Percentiles rank a stretch among this genome's conserved stretches.
Evolutionary conservation across 2,888 invertebrate species (phyloP).

Genomic region (Hipparchia semele): DNA sequence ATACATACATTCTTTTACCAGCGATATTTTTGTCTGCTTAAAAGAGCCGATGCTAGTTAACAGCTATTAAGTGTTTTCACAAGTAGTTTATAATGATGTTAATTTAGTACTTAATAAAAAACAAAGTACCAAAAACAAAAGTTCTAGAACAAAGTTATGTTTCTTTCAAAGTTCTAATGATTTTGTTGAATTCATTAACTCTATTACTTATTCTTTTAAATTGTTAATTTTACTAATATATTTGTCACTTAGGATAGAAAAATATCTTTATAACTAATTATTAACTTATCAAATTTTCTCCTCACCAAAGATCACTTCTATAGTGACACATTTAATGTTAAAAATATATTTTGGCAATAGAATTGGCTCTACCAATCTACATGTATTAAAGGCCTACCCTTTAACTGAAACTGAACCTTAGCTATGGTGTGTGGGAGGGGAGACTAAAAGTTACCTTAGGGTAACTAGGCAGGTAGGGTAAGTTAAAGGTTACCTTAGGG

Average conservation of each 20-base stretch:
- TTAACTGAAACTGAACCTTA: too few relatives aligned
- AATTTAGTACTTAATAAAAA: slow-evolving; percentile 74
- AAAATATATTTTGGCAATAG: not conserved
- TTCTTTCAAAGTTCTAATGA: slow-evolving; percentile 63
- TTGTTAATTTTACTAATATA: slow-evolving; percentile 57
- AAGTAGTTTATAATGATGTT: slow-evolving; percentile 44
- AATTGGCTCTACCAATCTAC: not conserved
- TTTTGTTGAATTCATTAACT: slow-evolving; percentile 49
- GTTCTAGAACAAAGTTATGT: slow-evolving; percentile 69
- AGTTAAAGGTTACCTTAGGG: too few relatives aligned
- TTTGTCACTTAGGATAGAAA: slow-evolving; percentile 57
- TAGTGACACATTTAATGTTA: slow-evolving; percentile 23
- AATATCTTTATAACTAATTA: slow-evolving; percentile 26
- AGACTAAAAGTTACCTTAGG: too few relatives aligned
- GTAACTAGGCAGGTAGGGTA: too few relatives aligned
- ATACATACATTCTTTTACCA: slow-evolving; percentile 14
- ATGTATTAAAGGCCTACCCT: not conserved
- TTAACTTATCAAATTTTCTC: slow-evolving; percentile 45
- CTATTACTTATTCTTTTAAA: slow-evolving; percentile 58
- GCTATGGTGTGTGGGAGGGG: too few relatives aligned
- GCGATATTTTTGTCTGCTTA: slow-evolving; percentile 12
- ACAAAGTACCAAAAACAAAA: slow-evolving; percentile 73
- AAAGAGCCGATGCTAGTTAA: slow-evolving; percentile 22
- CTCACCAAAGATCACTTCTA: slow-evolving; percentile 65
- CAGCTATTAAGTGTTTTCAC: slow-evolving; percentile 29